Conservation (phyloP, 2,888 invertebrate species). For the Leptura quadrifasciata region DNA sequence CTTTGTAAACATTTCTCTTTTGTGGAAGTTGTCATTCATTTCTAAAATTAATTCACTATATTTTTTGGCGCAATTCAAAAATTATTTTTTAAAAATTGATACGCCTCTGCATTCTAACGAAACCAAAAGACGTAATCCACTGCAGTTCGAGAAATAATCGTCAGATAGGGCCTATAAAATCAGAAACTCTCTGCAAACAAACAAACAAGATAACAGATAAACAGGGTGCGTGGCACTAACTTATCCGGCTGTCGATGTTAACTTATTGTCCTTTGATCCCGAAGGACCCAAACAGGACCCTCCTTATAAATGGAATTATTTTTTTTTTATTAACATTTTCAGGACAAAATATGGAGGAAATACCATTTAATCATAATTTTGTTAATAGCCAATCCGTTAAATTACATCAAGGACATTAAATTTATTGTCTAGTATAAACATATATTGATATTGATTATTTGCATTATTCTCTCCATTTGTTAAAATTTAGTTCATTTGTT, state of each 20-base stretch:
- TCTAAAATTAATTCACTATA: too few species aligned
- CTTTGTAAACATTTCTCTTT: too few species aligned
- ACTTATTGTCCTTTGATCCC: conserved; percentile 55
- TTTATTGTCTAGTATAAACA: not conserved
- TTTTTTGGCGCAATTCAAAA: too few species aligned
- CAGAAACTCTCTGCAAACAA: conserved; percentile 56
- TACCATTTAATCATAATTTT: conserved; percentile 22
- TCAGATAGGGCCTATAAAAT: conserved; percentile 60
- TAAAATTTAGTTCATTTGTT: too few species aligned
- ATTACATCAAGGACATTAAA: not conserved
- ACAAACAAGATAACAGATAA: conserved; percentile 61
- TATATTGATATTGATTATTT: too few species aligned
- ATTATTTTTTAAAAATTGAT: not conserved
- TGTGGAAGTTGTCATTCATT: too few species aligned
- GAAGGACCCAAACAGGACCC: conserved; percentile 49
- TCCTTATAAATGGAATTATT: conserved; percentile 49
- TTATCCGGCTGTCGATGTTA: conserved; percentile 59
- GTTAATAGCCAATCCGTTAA: conserved; percentile 19
- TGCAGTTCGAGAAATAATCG: conserved; percentile 54
- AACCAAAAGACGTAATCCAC: conserved; percentile 41
- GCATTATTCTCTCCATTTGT: too few species aligned
- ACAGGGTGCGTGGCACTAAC: conserved; percentile 58
- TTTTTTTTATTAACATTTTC: conserved; percentile 49
- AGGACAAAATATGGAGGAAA: conserved; percentile 29
- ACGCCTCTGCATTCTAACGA: conserved; percentile 9